Evolutionary conservation across 2,797 vertebrate genomes (phyloP).

Genomic region (Zalophus californianus): DNA sequence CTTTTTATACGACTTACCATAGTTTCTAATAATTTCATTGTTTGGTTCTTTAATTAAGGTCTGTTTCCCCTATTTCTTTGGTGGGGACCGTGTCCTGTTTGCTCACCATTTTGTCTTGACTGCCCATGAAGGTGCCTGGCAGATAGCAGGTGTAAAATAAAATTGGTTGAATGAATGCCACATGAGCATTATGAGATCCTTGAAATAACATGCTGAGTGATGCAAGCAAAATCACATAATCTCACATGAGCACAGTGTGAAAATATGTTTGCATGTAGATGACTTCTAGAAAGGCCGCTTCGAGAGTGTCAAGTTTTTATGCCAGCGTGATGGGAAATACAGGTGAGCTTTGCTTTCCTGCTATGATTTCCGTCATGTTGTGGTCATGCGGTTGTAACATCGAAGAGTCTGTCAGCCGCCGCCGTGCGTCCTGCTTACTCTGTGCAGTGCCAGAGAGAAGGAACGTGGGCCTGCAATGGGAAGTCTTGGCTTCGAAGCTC

Average conservation of each 20-base stretch:
- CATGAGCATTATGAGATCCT: not conserved
- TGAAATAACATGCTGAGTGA: not conserved
- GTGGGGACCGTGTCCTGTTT: not conserved
- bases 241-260: rapidly evolving
- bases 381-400: not conserved
- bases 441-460: too few species aligned
- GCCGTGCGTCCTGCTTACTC: not conserved
- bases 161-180: not conserved
- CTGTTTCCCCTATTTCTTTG: not conserved
- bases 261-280: rapidly evolving
- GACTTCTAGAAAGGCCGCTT: not conserved
- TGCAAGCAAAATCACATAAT: not conserved
- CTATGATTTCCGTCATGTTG: not conserved
- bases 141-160: not conserved
- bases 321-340: rapidly evolving
- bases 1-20: not conserved
- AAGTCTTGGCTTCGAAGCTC: not conserved
- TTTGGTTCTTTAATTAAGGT: not conserved
- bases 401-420: rapidly evolving
- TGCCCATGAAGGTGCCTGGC: not conserved
- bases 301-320: not conserved
- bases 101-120: not conserved
- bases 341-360: not conserved
- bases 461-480: rapidly evolving
- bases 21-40: not conserved